Evolutionary conservation across 2,888 invertebrate species (phyloP).

Genomic region (Dasypogon diadema): DNA sequence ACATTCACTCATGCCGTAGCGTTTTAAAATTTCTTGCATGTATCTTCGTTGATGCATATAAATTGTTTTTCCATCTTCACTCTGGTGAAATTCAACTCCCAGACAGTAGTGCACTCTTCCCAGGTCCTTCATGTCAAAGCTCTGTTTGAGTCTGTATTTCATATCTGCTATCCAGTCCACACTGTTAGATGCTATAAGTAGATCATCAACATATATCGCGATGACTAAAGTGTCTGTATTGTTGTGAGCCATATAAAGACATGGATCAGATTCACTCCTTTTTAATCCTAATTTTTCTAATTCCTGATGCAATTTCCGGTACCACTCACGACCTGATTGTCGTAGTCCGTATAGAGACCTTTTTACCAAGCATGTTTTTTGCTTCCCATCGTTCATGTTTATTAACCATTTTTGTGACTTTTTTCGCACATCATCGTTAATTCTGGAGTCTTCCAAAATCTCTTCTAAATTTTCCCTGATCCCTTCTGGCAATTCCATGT

Average conservation of each 20-base stretch:
- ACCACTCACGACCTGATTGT: conserved; percentile 59
- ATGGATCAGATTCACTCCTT: conserved; percentile 46
- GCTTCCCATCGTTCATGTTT: too few relatives aligned
- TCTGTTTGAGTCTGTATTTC: too few relatives aligned
- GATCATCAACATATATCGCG: conserved; percentile 6
- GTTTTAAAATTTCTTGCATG: too few relatives aligned
- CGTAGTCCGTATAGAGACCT: conserved; percentile 59
- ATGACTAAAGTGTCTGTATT: not conserved
- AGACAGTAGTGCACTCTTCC: too few relatives aligned
- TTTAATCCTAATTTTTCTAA: conserved; percentile 55
- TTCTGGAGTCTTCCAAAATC: not conserved
- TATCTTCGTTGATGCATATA: too few relatives aligned
- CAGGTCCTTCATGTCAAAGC: too few relatives aligned
- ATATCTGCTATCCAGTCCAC: too few relatives aligned
- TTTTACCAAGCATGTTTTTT: conserved; percentile 56
- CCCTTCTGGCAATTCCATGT: conserved; percentile 10
- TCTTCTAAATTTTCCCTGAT: not conserved
- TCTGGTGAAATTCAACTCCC: too few relatives aligned
- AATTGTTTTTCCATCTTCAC: not conserved
- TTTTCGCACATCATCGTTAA: not conserved
- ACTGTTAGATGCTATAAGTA: not conserved
- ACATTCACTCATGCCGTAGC: too few relatives aligned
- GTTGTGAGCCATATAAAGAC: not conserved
- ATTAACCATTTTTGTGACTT: not conserved
- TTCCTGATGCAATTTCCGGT: conserved; percentile 55